Evolutionary conservation across 2,888 invertebrate species (phyloP).

Genomic region (Chelonus formosanus): DNA sequence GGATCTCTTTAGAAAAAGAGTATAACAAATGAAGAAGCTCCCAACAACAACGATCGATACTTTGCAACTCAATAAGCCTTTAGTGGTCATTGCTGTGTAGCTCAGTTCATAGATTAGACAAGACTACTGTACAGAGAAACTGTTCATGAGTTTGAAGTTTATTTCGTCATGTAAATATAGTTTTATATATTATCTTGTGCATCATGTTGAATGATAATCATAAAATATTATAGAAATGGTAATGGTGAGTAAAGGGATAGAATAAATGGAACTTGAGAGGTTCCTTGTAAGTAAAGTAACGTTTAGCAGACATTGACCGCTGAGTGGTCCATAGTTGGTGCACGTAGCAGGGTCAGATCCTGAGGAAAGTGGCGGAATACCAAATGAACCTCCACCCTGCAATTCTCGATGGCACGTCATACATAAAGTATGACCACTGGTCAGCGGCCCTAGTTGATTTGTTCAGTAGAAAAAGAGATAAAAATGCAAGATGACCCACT

Average conservation of each 20-base stretch:
- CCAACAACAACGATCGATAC: constrained; percentile 4
- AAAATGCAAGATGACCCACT: constrained; percentile 10
- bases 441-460: constrained; percentile 38
- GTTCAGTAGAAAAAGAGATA: constrained; percentile 26
- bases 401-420: constrained; percentile 55
- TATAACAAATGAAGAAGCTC: not conserved
- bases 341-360: constrained; percentile 53
- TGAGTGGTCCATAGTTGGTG: constrained; percentile 38
- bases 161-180: too few species aligned
- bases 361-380: constrained; percentile 64
- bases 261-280: too few species aligned
- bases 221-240: not conserved
- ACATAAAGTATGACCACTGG: constrained; percentile 62
- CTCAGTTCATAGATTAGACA: constrained; percentile 3
- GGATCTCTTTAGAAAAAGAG: constrained; percentile 23
- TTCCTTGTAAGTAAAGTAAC: too few species aligned
- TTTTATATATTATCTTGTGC: not conserved
- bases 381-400: constrained; percentile 47
- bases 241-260: too few species aligned
- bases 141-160: too few species aligned
- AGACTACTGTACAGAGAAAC: not conserved
- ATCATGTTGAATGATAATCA: not conserved
- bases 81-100: not conserved
- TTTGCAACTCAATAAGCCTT: constrained; percentile 14
- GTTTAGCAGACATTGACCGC: constrained; percentile 21